Evolutionary conservation across 2,888 invertebrate genomes (phyloP).

Genomic region (Quadriops clusia): DNA sequence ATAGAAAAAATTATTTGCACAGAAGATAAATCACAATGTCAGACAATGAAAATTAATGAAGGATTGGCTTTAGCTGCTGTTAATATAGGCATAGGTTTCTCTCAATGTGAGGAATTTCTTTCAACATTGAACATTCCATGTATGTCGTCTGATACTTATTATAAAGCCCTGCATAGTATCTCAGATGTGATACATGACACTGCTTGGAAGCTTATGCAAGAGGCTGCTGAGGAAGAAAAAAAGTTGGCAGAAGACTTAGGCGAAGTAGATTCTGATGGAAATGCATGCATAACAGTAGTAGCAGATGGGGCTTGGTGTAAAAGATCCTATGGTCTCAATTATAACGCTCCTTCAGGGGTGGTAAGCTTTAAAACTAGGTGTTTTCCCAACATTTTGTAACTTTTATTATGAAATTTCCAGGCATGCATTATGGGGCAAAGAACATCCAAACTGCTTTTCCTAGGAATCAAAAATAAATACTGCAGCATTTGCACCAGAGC

Average conservation of each 20-base stretch:
- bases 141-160: too few species aligned
- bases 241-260: neutral
- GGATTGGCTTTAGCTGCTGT: too few species aligned
- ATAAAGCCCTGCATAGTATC: too few species aligned
- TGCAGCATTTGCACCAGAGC: conserved; percentile 22
- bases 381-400: neutral
- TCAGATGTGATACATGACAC: too few species aligned
- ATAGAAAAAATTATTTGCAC: too few species aligned
- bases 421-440: conserved; percentile 16
- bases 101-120: too few species aligned
- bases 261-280: conserved; percentile 7
- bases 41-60: too few species aligned
- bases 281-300: conserved; percentile 7
- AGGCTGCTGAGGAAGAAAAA: conserved; percentile 8
- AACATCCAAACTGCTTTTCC: conserved; percentile 20
- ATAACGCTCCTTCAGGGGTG: conserved; percentile 8
- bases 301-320: conserved; percentile 13
- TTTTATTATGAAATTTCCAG: conserved; percentile 8
- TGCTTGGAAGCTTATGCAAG: conserved; percentile 7
- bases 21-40: too few species aligned
- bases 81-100: too few species aligned
- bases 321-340: conserved; percentile 9
- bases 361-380: neutral
- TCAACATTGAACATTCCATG: too few species aligned
- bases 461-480: conserved; percentile 26